Conservation (phyloP, 2,888 invertebrate species). For the Neria commutata region DNA sequence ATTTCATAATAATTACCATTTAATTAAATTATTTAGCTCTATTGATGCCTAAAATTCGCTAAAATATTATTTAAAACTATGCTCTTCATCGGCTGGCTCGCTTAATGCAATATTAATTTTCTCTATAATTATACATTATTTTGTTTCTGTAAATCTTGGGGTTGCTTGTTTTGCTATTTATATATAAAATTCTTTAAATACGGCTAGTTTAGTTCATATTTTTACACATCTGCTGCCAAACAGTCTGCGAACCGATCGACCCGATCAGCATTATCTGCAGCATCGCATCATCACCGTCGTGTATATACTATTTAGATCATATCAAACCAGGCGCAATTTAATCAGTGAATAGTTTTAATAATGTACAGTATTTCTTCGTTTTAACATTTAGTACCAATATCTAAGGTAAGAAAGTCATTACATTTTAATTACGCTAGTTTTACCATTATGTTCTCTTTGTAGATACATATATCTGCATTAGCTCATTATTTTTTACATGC, state of each 20-base stretch:
- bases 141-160: constrained; percentile 32
- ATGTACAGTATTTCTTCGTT: constrained; percentile 24
- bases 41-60: constrained; percentile 19
- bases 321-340: constrained; percentile 18
- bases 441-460: constrained; percentile 24
- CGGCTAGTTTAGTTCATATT: constrained; percentile 42
- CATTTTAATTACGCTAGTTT: constrained; percentile 29
- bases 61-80: constrained; percentile 26
- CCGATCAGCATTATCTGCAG: too few relatives aligned
- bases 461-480: constrained; percentile 11
- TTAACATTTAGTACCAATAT: constrained; percentile 36
- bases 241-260: too few relatives aligned
- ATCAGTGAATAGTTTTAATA: constrained; percentile 23
- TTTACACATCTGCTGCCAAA: constrained; percentile 18
- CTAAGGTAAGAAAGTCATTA: constrained; percentile 33
- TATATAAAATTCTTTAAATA: constrained; percentile 39
- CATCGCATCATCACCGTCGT: too few relatives aligned
- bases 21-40: constrained; percentile 26
- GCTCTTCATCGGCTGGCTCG: constrained; percentile 15
- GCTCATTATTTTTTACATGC: constrained; percentile 30
- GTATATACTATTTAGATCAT: too few relatives aligned
- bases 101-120: constrained; percentile 20
- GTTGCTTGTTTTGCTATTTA: constrained; percentile 31
- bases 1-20: constrained; percentile 5
- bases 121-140: constrained; percentile 16